These are phyloP conservation scores for Pristionchus exspectatus DNA, from an alignment of 2,888 invertebrate species.

Conservation along the genomic window DNA sequence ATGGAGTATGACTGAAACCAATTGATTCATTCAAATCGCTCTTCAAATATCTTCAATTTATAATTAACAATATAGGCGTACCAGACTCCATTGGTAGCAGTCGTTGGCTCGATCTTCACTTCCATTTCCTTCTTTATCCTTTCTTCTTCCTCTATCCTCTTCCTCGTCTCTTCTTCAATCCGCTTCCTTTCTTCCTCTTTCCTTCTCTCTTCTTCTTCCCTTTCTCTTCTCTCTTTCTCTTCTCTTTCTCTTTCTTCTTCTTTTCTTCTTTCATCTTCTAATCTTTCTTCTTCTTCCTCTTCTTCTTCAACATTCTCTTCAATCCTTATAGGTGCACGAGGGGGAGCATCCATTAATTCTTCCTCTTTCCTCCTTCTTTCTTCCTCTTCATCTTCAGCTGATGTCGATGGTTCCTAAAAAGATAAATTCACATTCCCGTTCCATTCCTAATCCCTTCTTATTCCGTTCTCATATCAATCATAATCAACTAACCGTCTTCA, in stretches of 20 bases:
- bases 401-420: neutral
- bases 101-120: conserved; percentile 50
- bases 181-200: conserved; percentile 45
- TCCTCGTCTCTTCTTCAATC: conserved; percentile 39
- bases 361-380: conserved; percentile 30
- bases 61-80: neutral
- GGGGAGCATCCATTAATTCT: conserved; percentile 45
- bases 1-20: neutral
- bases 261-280: conserved; percentile 53
- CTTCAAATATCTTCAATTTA: neutral
- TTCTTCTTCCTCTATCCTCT: conserved; percentile 25
- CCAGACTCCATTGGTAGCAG: conserved; percentile 1
- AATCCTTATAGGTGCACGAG: conserved; percentile 49
- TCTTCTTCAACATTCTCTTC: conserved; percentile 53
- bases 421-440: neutral
- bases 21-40: neutral
- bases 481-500: neutral
- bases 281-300: conserved; percentile 54
- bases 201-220: conserved; percentile 45
- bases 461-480: neutral
- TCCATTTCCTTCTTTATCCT: conserved; percentile 57
- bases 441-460: neutral
- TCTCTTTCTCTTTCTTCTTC: conserved; percentile 54
- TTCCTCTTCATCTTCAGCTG: conserved; percentile 3
- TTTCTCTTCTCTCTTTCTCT: conserved; percentile 56